Conservation (phyloP, 2,113 vertebrate species). For the Eclectus roratus region DNA sequence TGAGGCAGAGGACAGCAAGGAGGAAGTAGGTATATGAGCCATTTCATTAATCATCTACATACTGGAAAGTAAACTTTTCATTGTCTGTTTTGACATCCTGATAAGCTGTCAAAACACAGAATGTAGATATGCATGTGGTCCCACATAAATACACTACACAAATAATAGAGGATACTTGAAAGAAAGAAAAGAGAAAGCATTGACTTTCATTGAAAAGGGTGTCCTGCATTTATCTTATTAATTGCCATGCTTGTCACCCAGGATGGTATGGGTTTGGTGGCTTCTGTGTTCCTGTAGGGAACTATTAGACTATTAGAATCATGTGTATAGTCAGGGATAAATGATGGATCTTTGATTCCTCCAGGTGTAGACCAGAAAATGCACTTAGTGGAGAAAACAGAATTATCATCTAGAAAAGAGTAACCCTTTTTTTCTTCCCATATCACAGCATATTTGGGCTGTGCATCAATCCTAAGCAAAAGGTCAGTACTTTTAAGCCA, state of each 20-base stretch:
- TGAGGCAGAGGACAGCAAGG: constrained; percentile 68
- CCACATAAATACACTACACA: not conserved
- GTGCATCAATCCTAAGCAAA: not conserved
- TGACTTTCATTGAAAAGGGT: not conserved
- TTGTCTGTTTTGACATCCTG: not conserved
- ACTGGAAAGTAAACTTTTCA: not conserved
- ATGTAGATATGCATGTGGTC: not conserved
- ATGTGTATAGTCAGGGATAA: not conserved
- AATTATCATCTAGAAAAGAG: not conserved
- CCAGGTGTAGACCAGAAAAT: not conserved
- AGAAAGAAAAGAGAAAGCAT: not conserved
- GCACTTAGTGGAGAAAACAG: not conserved
- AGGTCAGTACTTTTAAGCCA: not conserved
- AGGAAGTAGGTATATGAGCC: constrained; percentile 75
- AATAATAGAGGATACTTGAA: not conserved
- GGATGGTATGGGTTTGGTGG: not conserved
- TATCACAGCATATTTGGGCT: not conserved
- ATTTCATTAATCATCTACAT: not conserved
- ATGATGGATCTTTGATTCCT: not conserved
- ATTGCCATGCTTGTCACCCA: not conserved
- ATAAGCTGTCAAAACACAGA: not conserved
- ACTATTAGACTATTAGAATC: not conserved
- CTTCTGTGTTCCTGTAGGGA: not conserved
- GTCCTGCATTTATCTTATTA: not conserved
- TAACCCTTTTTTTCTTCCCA: not conserved